Conservation (phyloP, 1,140 invertebrate genomes). For the Triops cancriformis region DNA sequence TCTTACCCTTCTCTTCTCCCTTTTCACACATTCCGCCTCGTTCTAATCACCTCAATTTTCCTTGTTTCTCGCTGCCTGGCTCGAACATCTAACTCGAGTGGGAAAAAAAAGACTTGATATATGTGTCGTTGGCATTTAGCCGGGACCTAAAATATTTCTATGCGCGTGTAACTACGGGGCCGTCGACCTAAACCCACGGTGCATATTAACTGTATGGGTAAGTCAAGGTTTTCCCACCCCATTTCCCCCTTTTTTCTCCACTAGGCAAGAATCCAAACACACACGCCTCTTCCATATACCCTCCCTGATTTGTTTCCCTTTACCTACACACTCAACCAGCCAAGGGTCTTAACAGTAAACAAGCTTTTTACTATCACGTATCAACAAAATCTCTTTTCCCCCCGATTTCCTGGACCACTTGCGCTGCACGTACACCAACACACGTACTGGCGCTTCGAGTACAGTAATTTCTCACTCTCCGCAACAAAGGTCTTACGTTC, state of each 20-base stretch:
- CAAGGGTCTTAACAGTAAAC: neutral
- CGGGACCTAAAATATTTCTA: neutral
- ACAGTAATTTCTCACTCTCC: neutral
- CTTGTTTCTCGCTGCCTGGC: too few relatives aligned
- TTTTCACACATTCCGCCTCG: too few relatives aligned
- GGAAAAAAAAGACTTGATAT: neutral
- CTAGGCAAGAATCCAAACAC: neutral
- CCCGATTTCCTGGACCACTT: neutral
- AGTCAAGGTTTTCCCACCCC: neutral
- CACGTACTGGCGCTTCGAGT: neutral
- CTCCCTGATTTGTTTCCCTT: neutral
- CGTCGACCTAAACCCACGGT: neutral
- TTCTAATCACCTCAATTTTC: too few relatives aligned
- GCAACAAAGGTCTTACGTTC: neutral
- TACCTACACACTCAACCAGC: slow-evolving; percentile 1
- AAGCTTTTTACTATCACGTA: neutral
- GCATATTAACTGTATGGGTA: neutral
- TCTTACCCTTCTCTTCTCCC: too few relatives aligned
- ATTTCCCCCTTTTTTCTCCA: neutral
- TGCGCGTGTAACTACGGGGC: neutral
- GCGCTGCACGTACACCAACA: neutral
- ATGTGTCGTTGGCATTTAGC: neutral
- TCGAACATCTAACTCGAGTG: too few relatives aligned
- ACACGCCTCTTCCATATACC: neutral
- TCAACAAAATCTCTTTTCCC: neutral